A percentile compares a stretch with the other conserved stretches of the same genome.
Evolutionary conservation across 53 echinoderm and acorn worm species (phyloP).

Genomic region (Apostichopus leukothele): DNA sequence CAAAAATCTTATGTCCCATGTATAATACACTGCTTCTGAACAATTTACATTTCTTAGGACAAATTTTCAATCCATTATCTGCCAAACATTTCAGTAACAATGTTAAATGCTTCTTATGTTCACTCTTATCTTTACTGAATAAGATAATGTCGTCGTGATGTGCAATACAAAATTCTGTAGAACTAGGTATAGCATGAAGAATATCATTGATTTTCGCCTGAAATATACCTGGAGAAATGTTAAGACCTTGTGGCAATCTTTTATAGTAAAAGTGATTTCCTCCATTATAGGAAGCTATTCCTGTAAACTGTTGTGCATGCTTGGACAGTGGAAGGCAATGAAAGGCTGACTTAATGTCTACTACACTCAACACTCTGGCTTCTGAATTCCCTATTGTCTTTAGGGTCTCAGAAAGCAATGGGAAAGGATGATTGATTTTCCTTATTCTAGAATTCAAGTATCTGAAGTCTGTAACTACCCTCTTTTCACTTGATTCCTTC

Average conservation of each 20-base stretch:
- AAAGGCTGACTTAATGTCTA: conserved; percentile 41
- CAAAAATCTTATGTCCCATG: conserved; percentile 42
- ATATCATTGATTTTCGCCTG: conserved; percentile 38
- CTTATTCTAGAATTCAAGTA: conserved; percentile 56
- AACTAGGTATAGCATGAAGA: conserved; percentile 26
- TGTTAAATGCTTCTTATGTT: neutral
- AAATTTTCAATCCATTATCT: conserved; percentile 8
- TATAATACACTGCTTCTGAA: conserved; percentile 25
- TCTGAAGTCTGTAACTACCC: conserved; percentile 60
- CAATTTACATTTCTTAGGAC: conserved; percentile 43
- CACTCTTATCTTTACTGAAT: neutral
- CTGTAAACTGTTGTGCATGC: conserved; percentile 54
- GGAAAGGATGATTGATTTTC: conserved; percentile 52
- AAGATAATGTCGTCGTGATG: conserved; percentile 52
- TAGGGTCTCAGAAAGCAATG: conserved; percentile 50
- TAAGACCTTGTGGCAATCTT: conserved; percentile 55
- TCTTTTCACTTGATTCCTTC: conserved; percentile 46
- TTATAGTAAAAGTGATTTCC: conserved; percentile 60
- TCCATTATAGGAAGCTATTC: conserved; percentile 62
- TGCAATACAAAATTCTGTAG: conserved; percentile 47
- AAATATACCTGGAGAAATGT: conserved; percentile 53
- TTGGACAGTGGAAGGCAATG: conserved; percentile 1
- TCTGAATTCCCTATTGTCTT: conserved; percentile 52
- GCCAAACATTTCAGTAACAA: too few relatives aligned
- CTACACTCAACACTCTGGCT: conserved; percentile 50